A percentile compares a stretch with the other conserved stretches of the same genome.
Conservation (phyloP, 2,113 vertebrate genomes). For the Cynoglossus semilaevis region DNA sequence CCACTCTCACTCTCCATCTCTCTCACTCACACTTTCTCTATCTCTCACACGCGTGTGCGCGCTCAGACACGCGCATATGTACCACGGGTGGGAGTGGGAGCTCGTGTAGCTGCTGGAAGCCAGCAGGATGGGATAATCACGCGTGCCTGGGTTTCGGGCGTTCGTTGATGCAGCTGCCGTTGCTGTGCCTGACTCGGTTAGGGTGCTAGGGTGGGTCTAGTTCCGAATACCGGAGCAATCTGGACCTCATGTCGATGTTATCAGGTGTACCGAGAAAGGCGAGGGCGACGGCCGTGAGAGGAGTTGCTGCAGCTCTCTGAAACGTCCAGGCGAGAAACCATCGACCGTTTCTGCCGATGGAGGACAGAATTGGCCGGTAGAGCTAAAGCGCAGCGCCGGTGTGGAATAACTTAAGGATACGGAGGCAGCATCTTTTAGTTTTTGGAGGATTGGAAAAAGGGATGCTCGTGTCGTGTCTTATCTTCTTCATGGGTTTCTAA, state of each 20-base stretch:
- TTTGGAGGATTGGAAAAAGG: slow-evolving; percentile 20
- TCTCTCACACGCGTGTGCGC: not conserved
- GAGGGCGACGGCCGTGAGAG: slow-evolving; percentile 50
- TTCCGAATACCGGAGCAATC: slow-evolving; percentile 44
- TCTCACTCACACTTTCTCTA: not conserved
- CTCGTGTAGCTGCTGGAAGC: slow-evolving; percentile 61
- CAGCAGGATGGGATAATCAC: slow-evolving; percentile 72
- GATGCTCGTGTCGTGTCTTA: not conserved
- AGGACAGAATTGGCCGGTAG: slow-evolving; percentile 42
- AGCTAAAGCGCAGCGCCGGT: slow-evolving; percentile 30
- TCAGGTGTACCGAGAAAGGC: slow-evolving; percentile 36
- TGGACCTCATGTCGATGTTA: slow-evolving; percentile 50
- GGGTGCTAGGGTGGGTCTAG: slow-evolving; percentile 62
- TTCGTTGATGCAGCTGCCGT: slow-evolving; percentile 69
- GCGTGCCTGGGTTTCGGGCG: slow-evolving; percentile 63
- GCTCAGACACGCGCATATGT: slow-evolving; percentile 30
- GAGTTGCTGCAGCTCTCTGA: slow-evolving; percentile 57
- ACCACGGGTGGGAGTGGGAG: slow-evolving; percentile 62
- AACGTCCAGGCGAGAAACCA: slow-evolving; percentile 40
- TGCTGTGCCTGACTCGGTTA: slow-evolving; percentile 65
- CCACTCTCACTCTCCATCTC: slow-evolving; percentile 20
- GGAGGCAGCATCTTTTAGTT: slow-evolving; percentile 4
- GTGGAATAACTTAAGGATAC: slow-evolving; percentile 55
- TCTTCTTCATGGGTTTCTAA: slow-evolving; percentile 43
- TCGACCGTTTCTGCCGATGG: slow-evolving; percentile 47